These are phyloP conservation scores for Hypsibius dujardini DNA, from an alignment of 1,140 invertebrate genomes.

Conservation along the genomic window DNA sequence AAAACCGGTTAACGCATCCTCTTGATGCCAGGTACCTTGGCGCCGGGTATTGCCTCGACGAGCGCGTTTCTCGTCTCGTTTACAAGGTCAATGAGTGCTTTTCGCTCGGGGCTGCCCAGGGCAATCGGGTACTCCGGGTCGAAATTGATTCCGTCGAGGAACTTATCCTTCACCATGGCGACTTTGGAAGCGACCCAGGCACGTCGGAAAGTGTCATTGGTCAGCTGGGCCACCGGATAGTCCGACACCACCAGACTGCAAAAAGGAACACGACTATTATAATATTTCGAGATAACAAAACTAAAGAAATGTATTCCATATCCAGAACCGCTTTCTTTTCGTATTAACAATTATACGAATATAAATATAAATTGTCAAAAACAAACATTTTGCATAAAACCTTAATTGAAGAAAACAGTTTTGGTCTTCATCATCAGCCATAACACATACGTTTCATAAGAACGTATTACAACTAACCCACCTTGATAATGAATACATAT, in stretches of 20 bases:
- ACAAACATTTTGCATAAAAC: no score
- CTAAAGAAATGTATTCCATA: no score
- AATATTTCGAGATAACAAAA: no score
- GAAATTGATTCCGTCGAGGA: slow-evolving; percentile 35
- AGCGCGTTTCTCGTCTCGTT: slow-evolving; percentile 28
- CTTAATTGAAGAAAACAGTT: no score
- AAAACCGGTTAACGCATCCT: neutral
- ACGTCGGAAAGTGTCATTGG: slow-evolving; percentile 25
- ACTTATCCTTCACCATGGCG: slow-evolving; percentile 26
- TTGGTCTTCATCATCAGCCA: no score
- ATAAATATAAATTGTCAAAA: no score
- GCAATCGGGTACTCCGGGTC: slow-evolving; percentile 33
- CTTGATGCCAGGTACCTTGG: slow-evolving; percentile 29
- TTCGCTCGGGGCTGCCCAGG: slow-evolving; percentile 25
- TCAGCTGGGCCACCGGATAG: slow-evolving; percentile 25
- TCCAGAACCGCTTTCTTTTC: no score
- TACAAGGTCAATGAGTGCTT: slow-evolving; percentile 29
- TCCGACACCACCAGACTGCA: slow-evolving; percentile 22
- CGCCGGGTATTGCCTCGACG: slow-evolving; percentile 25
- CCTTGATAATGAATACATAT: no score
- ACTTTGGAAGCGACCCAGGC: slow-evolving; percentile 31
- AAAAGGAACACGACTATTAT: no score
- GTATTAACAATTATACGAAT: no score
- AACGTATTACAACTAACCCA: no score
- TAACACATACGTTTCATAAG: no score